Evolutionary conservation across 2,888 invertebrate species (phyloP), one percentile per base, ranked within the genome.

Genomic region (Ectobius pallidus): DNA sequence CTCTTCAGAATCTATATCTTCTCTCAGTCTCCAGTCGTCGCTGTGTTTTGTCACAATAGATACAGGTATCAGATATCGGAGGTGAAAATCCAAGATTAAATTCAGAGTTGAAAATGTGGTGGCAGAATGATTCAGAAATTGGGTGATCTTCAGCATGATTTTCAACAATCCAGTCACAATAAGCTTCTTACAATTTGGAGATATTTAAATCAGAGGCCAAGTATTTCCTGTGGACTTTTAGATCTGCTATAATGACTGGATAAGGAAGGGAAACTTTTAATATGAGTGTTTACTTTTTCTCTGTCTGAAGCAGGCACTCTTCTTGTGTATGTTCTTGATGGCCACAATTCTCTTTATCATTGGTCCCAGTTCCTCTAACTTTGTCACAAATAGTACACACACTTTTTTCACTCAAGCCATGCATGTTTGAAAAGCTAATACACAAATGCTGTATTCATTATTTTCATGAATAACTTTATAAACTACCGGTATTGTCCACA

Each of bases 361-460:
- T 25, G n/a, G 18, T 30, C 16, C 32, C 62, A 62, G 62, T 62
- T 62, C 32, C 34, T 62, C 34, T 62, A 11, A n/a, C 20, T 9
- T 34, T 30, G 20, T 34, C 62, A 30, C 42, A 11, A 20, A 39
- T 22, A 22, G 18, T 65, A 14, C 22, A 20, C 42, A 65, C 20
- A 22, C 39, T 39, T 34, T 65, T 65, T 65, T 65, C 65, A 65
- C 65, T 65, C 32, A 34, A 39, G 20, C 39, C 34, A 9, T 34
- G 42, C 3, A 42, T 42, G 25, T 65, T 65, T 20, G 16, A 9
- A 65, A 65, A 65, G 65, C 22, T 1, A 65, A 34, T 18, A 3
- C 39, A 20, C 25, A 65, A 65, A 42, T 20, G 1, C 39, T 62
- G 7, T 16, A 7, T 3, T 27, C 18, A 2, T 9, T n/a, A n/a